Percentiles rank a stretch among this genome's conserved stretches.
Conservation (phyloP, 2,113 vertebrate genomes). For the Rhizomys pruinosus region DNA sequence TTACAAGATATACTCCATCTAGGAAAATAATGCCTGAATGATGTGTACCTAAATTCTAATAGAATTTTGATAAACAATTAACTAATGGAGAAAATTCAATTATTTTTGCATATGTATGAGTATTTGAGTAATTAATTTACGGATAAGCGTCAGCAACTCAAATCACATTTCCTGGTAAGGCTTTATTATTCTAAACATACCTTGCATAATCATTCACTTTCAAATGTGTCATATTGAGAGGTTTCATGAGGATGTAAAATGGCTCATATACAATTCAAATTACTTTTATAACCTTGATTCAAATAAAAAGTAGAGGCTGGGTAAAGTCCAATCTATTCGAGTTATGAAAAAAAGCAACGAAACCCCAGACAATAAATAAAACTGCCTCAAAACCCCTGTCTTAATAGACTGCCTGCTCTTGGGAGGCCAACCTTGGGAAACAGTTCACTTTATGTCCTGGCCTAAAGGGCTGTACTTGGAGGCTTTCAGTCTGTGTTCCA, state of each 20-base stretch:
- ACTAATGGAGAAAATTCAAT: constrained; percentile 31
- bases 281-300: constrained; percentile 63
- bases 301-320: constrained; percentile 45
- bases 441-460: constrained; percentile 41
- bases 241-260: constrained; percentile 65
- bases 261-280: constrained; percentile 68
- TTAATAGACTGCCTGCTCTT: constrained; percentile 26
- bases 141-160: constrained; percentile 48
- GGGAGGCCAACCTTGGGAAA: neutral
- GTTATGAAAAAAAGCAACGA: constrained; percentile 52
- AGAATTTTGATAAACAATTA: constrained; percentile 58
- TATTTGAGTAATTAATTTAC: constrained; percentile 55
- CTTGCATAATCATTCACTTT: constrained; percentile 61
- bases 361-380: constrained; percentile 45
- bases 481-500: neutral
- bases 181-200: constrained; percentile 57
- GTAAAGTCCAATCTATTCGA: neutral
- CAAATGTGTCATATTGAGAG: constrained; percentile 58
- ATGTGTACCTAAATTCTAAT: constrained; percentile 35
- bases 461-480: neutral
- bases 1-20: neutral
- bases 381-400: neutral
- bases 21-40: constrained; percentile 62
- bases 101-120: constrained; percentile 38
- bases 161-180: neutral